Evolutionary conservation across 2,797 vertebrate species (phyloP), one percentile per base, ranked within the genome.

Genomic region (Coranthus polyacanthus): DNA sequence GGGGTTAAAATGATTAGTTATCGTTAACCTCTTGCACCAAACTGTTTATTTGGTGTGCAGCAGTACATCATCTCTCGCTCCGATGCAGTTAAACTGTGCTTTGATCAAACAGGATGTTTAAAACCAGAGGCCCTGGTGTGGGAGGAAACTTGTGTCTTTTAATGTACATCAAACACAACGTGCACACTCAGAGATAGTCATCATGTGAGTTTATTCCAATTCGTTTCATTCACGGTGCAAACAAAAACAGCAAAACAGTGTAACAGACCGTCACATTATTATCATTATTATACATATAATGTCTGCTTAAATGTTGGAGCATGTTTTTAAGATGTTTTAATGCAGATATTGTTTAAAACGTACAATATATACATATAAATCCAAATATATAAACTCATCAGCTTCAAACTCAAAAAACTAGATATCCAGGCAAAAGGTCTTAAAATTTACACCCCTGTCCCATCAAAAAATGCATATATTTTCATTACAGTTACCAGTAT

Each of bases 321-420:
- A 11, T 47, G 17, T 54, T 64, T 69, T 34, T 46, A 75, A 73
- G 68, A 59, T 51, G 7, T 39, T 68, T 13, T 41, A 51, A 76
- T 42, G 12, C 20, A 60, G 58, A 18, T 20, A 55, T 10, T 7
- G 24, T 66, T 58, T 57, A n/a, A 63, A 67, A 82, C 15, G 55
- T 50, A 46, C 45, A 70, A 17, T 62, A 55, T 79, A 61, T 68
- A 85, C 50, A 71, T 12, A 68, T 24, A 42, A 52, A 72, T 68
- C 50, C 44, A 70, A 69, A 67, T 82, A 75, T 65, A 73, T 60
- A 51, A 76, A 52, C 43, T 66, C 16, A 54, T 64, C n/a, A 62
- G 64, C 22, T 53, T 54, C 24, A 49, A 54, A 62, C 46, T 42
- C 70, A 43, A 42, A 61, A 39, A 32, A 20, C 17, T 13, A 12